phyloP scores from a whole-genome alignment of 2,797 vertebrate species.

The Hybognathus amarus region DNA sequence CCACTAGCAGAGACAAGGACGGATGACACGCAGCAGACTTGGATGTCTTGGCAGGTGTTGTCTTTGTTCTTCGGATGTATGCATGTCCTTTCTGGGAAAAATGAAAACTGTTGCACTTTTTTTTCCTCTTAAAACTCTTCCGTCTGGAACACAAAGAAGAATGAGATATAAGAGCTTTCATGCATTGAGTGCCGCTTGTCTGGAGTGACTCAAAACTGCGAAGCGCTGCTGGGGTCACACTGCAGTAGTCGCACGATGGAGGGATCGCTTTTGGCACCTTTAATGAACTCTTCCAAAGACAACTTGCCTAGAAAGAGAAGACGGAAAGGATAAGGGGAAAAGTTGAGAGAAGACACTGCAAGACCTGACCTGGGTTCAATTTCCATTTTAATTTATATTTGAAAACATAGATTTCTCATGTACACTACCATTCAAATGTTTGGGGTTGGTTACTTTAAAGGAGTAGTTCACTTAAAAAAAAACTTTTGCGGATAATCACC shows the following conservation, averaged over 20 bases:
- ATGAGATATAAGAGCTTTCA: conserved; percentile 79
- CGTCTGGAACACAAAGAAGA: conserved; percentile 67
- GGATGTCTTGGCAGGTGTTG: conserved; percentile 61
- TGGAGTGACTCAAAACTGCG: conserved; percentile 87
- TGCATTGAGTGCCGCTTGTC: conserved; percentile 76
- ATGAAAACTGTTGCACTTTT: conserved; percentile 63
- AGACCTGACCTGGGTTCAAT: not conserved
- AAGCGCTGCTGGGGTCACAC: conserved; percentile 95
- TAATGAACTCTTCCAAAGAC: conserved; percentile 98
- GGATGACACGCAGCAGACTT: conserved; percentile 60
- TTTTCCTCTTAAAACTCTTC: conserved; percentile 61
- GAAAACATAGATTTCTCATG: too few species aligned
- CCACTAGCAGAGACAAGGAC: conserved; percentile 59
- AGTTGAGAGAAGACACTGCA: conserved; percentile 2
- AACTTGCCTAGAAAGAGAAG: conserved; percentile 83
- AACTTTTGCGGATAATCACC: too few species aligned
- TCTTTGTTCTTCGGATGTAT: conserved; percentile 56
- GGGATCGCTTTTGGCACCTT: conserved; percentile 98
- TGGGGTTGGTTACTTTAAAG: too few species aligned
- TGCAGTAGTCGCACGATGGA: conserved; percentile 98
- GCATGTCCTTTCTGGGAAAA: conserved; percentile 66
- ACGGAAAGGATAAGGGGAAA: not conserved
- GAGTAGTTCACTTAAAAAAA: too few species aligned
- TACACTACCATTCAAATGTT: too few species aligned
- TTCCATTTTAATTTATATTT: not conserved